A percentile compares a stretch with the other conserved stretches of the same genome.
Conservation (phyloP, 2,797 vertebrate species). For the Triplophysa bombifrons region DNA sequence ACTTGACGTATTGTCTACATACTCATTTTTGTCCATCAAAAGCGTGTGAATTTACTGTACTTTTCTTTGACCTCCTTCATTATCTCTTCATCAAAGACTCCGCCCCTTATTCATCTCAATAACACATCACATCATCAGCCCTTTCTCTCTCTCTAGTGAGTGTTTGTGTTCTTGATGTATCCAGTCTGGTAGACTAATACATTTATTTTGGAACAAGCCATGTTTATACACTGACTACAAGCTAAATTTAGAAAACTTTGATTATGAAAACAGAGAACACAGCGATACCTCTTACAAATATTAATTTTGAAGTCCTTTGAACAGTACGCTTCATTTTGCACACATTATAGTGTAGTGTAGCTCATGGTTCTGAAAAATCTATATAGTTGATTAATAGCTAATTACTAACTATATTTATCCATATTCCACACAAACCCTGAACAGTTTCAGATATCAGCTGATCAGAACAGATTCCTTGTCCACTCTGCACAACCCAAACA, state of each 20-base stretch:
- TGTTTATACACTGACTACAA: neutral
- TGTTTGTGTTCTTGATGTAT: slow-evolving; percentile 10
- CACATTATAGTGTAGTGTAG: too few species aligned
- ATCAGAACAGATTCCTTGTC: neutral
- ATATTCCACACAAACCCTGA: too few species aligned
- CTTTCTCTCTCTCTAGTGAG: neutral
- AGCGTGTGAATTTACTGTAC: neutral
- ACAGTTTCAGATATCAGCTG: neutral
- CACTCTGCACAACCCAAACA: neutral
- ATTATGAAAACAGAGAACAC: neutral
- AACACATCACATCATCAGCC: slow-evolving; percentile 21
- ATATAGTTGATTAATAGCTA: too few species aligned
- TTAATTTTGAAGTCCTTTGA: too few species aligned
- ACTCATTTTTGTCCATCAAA: slow-evolving; percentile 8
- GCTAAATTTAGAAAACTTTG: neutral
- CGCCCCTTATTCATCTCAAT: slow-evolving; percentile 28
- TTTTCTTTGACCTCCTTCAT: slow-evolving; percentile 12
- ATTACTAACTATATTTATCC: too few species aligned
- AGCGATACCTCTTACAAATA: neutral
- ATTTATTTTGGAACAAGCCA: neutral
- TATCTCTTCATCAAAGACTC: slow-evolving; percentile 12
- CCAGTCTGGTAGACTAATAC: neutral
- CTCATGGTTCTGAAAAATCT: too few species aligned
- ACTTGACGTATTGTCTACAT: neutral
- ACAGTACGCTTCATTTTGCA: too few species aligned